A percentile compares a stretch with the other conserved stretches of the same genome.
phyloP scores from a whole-genome alignment of 1,140 invertebrate species.

The Drosophila orosa region DNA sequence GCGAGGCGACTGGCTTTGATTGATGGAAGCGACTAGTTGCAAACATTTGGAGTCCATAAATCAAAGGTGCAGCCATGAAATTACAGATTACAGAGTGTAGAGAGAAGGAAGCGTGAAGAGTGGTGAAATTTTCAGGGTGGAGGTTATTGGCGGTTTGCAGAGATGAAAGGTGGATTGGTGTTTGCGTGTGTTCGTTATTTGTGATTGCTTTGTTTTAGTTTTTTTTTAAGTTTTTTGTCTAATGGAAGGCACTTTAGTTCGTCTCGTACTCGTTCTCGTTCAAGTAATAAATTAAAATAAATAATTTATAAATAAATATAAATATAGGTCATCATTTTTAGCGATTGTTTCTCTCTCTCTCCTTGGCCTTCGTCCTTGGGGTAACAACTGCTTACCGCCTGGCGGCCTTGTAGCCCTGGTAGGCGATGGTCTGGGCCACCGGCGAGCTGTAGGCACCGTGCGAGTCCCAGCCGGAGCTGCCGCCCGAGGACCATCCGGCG shows the following conservation, averaged over 20 bases:
- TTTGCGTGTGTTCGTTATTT: slow-evolving; percentile 43
- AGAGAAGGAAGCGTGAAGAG: slow-evolving; percentile 39
- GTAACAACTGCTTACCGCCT: slow-evolving; percentile 68
- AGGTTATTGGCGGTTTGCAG: slow-evolving; percentile 38
- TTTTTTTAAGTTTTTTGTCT: slow-evolving; percentile 44
- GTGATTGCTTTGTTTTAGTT: slow-evolving; percentile 42
- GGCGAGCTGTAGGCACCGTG: slow-evolving; percentile 84
- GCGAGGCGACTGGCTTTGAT: slow-evolving; percentile 62
- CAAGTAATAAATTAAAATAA: slow-evolving; percentile 83
- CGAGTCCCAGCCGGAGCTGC: slow-evolving; percentile 78
- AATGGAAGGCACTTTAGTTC: slow-evolving; percentile 74
- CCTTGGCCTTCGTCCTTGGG: slow-evolving; percentile 36
- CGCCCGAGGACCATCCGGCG: slow-evolving; percentile 72
- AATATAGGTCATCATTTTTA: slow-evolving; percentile 78
- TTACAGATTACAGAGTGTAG: slow-evolving; percentile 32
- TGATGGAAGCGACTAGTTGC: slow-evolving; percentile 77
- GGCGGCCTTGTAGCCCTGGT: slow-evolving; percentile 83
- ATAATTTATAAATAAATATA: slow-evolving; percentile 83
- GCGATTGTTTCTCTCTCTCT: slow-evolving; percentile 74
- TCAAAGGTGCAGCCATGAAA: slow-evolving; percentile 67
- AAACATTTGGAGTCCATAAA: slow-evolving; percentile 72
- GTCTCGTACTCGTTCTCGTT: slow-evolving; percentile 75
- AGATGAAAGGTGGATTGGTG: slow-evolving; percentile 63
- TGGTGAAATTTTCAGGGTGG: slow-evolving; percentile 41
- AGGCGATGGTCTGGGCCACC: slow-evolving; percentile 84